phyloP scores from a whole-genome alignment of 92 coral and sea anemone species.

The Hydrozoanthus gracilis region DNA sequence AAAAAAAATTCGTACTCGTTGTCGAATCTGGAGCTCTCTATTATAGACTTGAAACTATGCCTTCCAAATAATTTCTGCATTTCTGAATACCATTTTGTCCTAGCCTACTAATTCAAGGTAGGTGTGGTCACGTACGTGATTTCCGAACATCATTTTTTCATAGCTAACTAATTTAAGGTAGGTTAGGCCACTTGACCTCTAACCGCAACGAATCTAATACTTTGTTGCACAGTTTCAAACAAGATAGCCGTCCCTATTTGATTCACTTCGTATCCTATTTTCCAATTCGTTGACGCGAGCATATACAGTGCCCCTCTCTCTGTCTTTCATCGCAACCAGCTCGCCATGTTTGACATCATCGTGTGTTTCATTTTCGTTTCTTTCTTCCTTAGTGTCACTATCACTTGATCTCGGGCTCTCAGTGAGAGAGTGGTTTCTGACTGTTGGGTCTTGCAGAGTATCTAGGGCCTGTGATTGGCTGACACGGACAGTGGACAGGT shows the following conservation, averaged over 20 bases:
- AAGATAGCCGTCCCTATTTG: constrained; percentile 32
- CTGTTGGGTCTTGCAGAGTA: constrained; percentile 57
- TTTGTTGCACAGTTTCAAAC: background rate
- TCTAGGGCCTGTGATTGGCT: constrained; percentile 79
- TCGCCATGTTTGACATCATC: background rate
- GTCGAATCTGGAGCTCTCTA: no score
- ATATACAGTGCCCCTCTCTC: constrained; percentile 61
- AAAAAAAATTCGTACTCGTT: no score
- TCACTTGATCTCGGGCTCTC: constrained; percentile 37
- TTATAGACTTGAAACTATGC: no score
- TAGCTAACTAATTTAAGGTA: no score
- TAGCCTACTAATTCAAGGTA: no score
- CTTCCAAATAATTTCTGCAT: no score
- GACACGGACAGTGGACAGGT: constrained; percentile 53
- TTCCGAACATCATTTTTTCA: no score
- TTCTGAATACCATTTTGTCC: no score
- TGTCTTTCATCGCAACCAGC: constrained; percentile 30
- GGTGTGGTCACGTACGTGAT: no score
- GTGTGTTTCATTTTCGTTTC: background rate
- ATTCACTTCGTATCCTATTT: constrained; percentile 51
- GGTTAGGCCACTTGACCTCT: no score
- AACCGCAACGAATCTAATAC: background rate
- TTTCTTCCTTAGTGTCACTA: constrained; percentile 15
- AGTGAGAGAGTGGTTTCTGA: constrained; percentile 19
- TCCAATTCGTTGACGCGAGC: constrained; percentile 76